Conservation (phyloP, 2,113 vertebrate genomes). For the Zosterops hypoxanthus region DNA sequence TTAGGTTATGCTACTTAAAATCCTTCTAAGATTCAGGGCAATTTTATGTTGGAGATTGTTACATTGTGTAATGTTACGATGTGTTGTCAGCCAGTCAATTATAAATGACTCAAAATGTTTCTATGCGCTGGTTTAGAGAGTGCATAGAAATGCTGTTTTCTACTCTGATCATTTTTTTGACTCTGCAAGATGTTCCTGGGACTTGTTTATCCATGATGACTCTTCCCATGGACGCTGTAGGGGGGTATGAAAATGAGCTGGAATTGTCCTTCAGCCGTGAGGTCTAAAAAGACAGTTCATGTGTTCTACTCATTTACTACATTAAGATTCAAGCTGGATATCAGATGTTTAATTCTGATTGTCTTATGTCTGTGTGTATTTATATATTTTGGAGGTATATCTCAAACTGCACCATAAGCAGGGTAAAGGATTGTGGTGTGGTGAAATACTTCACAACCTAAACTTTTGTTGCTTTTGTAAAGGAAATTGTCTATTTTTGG, state of each 20-base stretch:
- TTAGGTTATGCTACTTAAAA: neutral
- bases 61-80: accelerated
- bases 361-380: neutral
- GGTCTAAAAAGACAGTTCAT: neutral
- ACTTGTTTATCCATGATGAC: neutral
- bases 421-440: neutral
- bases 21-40: neutral
- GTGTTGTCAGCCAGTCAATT: neutral
- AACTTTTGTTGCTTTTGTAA: neutral
- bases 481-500: neutral
- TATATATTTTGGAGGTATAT: neutral
- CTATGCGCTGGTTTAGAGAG: neutral
- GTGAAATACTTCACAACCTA: neutral
- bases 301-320: neutral
- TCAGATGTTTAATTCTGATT: neutral
- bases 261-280: neutral
- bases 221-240: neutral
- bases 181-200: neutral
- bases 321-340: neutral
- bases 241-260: neutral
- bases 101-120: neutral
- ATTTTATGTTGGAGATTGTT: neutral
- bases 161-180: neutral
- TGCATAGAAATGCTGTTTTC: neutral
- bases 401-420: neutral